Evolutionary conservation across 2,113 vertebrate genomes (phyloP), one percentile per base, ranked within the genome.

Genomic region (Pteruthius melanotis): DNA sequence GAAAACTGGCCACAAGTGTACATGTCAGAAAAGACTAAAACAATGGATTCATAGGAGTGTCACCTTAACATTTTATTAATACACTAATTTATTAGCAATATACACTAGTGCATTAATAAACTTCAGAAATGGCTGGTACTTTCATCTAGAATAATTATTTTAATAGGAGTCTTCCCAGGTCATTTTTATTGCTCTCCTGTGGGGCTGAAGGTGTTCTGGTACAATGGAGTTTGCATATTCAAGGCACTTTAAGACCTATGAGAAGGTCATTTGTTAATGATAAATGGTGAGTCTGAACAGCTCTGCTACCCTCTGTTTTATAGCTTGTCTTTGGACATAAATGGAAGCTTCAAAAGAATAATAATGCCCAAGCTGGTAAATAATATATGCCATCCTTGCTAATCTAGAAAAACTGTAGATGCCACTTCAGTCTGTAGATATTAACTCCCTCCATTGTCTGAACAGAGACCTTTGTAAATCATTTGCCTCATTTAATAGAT

Each of bases 391-490:
- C 77, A 87, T 53, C 64, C 83, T 90, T 90, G 75, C 61, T 93
- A 93, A 90, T 92, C 66, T 59, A 94, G 88, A 93, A 94, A 61
- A 86, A 89, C 53, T 69, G 56, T 65, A 84, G 27, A 77, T 21
- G 13, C 35, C 74, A 52, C 56, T 94, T 96, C 65, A 90, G 65
- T 57, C 69, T 86, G 39, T 77, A 72, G 83, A 60, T 93, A 81
- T 87, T 87, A 82, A 72, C 74, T 95, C 76, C 63, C 57, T 85
- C 91, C 37, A 65, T 65, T 88, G n/a, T 50, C 82, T 57, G 50
- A 90, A 78, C 74, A 81, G 82, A 95, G 86, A 68, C 90, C 37
- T 96, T 97, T 84, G 90, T 96, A 97, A 96, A 90, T 93, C 30
- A 90, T 95, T 96, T 76, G 61, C 53, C 83, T 92, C 71, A 39